phyloP scores from a whole-genome alignment of 1,140 invertebrate species.

The Drosophila melanica region DNA sequence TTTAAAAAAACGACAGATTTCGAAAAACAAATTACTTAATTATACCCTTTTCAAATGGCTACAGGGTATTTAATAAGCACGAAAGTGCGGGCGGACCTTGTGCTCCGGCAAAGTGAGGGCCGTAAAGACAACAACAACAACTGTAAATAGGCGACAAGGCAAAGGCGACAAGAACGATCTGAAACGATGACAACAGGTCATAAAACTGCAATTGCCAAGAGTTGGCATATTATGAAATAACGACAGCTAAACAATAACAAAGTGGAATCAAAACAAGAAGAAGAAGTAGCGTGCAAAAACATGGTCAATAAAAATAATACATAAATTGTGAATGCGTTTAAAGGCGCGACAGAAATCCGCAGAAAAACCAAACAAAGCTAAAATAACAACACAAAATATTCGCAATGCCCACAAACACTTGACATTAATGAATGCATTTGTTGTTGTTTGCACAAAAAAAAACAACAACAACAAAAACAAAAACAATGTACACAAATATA shows the following conservation, averaged over 20 bases:
- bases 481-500: constrained; percentile 44
- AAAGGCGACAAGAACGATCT: constrained; percentile 51
- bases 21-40: no score
- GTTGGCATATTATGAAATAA: constrained; percentile 13
- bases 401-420: constrained; percentile 47
- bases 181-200: constrained; percentile 32
- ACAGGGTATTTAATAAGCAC: no score
- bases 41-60: no score
- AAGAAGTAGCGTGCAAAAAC: neutral
- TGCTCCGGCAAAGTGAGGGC: constrained; percentile 24
- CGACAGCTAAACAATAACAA: neutral
- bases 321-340: constrained; percentile 61
- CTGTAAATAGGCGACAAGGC: constrained; percentile 45
- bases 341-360: constrained; percentile 18
- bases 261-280: neutral
- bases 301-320: constrained; percentile 23
- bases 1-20: no score
- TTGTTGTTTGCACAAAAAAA: constrained; percentile 14
- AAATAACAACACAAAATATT: constrained; percentile 18
- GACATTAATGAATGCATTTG: constrained; percentile 66
- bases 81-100: neutral
- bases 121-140: constrained; percentile 39
- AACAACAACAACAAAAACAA: neutral
- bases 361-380: neutral
- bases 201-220: constrained; percentile 40